These are phyloP conservation scores for Butorides virescens DNA, from an alignment of 2,113 vertebrate species.

Conservation along the genomic window DNA sequence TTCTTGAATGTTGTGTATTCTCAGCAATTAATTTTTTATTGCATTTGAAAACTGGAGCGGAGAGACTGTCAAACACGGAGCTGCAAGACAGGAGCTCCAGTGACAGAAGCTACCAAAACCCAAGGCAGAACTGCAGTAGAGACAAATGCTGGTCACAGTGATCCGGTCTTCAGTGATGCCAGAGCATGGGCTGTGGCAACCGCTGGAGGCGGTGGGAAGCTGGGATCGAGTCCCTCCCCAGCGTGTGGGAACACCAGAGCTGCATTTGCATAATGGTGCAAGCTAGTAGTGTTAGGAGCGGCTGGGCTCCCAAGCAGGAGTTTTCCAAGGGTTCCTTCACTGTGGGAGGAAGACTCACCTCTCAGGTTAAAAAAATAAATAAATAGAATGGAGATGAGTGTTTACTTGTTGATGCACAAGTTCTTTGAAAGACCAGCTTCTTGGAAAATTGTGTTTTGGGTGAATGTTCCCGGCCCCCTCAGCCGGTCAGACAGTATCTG, in stretches of 20 bases:
- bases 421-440: not conserved
- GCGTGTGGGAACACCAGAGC: not conserved
- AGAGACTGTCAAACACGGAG: not conserved
- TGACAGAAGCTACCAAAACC: not conserved
- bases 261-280: not conserved
- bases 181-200: not conserved
- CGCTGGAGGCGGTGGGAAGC: not conserved
- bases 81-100: not conserved
- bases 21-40: not conserved
- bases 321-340: not conserved
- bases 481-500: not conserved
- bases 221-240: not conserved
- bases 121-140: not conserved
- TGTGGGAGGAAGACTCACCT: not conserved
- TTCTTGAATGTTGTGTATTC: not conserved
- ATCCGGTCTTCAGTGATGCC: not conserved
- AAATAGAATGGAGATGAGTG: not conserved
- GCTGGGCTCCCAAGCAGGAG: not conserved
- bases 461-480: rapidly evolving
- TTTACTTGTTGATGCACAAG: not conserved
- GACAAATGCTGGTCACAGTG: not conserved
- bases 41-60: not conserved
- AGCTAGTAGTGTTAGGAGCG: not conserved
- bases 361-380: not conserved
- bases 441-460: not conserved